Evolutionary conservation across 2,888 invertebrate genomes (phyloP), one percentile per base, ranked within the genome.

Genomic region (Agapostemon virescens): DNA sequence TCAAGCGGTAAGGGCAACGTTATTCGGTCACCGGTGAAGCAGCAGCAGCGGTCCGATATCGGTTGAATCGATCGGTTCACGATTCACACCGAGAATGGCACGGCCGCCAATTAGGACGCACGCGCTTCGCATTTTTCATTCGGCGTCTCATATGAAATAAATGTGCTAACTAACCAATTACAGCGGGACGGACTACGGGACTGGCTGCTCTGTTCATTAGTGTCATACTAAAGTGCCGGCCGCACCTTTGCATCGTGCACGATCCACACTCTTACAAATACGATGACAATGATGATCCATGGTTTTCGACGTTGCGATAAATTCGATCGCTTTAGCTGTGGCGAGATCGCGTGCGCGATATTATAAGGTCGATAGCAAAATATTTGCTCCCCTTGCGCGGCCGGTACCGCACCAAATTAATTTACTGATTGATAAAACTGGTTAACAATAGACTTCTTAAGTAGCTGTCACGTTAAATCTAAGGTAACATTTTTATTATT

Each of bases 161-260:
- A 90, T 88, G 90, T 89, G 90, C 90, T 88, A 88, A 90, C 87
- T 85, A 87, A 89, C 89, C 89, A 90, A 90, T 89, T 89, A 89
- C 88, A 84, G 88, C 68, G 78, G 79, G 83, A 77, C 79, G 74
- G 79, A 70, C 63, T 79, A 76, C 74, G 72, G 74, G 78, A 64
- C 79, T 70, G 85, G 75, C 81, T 81, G 80, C 81, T 86, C 85
- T 79, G 85, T 88, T 90, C 90, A 90, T 90, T 90, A 90, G 89
- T 84, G 90, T 90, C 90, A 86, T 81, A 79, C 79, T 77, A 83
- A 88, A 88, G 88, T 87, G 87, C 85, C 88, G 85, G 86, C 88
- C 88, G 87, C 87, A 86, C 88, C 87, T 89, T 87, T 83, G 66
- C 74, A 40, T 76, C 33, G 26, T 23, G 68, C 66, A 30, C 61